Conservation (phyloP, 2,888 invertebrate genomes). For the Caenorhabditis sulstoni region DNA sequence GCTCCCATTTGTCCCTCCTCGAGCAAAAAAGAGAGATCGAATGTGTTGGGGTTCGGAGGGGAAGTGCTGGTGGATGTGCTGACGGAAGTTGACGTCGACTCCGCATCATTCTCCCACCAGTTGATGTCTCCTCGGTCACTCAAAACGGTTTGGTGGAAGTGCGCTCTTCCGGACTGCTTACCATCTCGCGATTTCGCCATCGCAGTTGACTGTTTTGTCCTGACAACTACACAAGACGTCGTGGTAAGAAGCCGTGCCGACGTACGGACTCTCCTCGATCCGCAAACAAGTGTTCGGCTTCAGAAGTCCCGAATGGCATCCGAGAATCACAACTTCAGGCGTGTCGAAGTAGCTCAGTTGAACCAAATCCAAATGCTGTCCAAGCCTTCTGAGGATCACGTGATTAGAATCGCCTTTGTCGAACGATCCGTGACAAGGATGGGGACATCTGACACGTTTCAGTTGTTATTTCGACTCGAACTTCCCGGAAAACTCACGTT, state of each 20-base stretch:
- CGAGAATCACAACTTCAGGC: background rate
- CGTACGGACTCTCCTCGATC: background rate
- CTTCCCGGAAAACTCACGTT: no score
- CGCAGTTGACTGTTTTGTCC: background rate
- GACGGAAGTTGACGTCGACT: background rate
- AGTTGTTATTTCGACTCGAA: background rate
- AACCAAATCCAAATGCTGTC: background rate
- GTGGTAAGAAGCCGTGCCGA: no score
- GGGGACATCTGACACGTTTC: background rate
- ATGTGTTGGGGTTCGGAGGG: background rate
- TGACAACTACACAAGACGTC: constrained; percentile 19
- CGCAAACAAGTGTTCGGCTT: background rate
- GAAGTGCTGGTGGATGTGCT: background rate
- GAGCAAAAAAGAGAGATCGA: constrained; percentile 8
- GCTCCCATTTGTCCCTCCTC: background rate
- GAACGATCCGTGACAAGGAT: background rate
- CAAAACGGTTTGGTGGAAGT: background rate
- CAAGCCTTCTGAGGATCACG: background rate
- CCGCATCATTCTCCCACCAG: constrained; percentile 25
- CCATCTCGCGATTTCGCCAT: background rate
- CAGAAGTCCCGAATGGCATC: background rate
- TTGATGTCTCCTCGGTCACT: background rate
- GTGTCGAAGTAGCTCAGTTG: background rate
- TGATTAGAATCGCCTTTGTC: background rate
- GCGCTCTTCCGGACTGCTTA: constrained; percentile 8